phyloP scores from a whole-genome alignment of 2,888 invertebrate genomes.

The Pyrocoelia pectoralis region DNA sequence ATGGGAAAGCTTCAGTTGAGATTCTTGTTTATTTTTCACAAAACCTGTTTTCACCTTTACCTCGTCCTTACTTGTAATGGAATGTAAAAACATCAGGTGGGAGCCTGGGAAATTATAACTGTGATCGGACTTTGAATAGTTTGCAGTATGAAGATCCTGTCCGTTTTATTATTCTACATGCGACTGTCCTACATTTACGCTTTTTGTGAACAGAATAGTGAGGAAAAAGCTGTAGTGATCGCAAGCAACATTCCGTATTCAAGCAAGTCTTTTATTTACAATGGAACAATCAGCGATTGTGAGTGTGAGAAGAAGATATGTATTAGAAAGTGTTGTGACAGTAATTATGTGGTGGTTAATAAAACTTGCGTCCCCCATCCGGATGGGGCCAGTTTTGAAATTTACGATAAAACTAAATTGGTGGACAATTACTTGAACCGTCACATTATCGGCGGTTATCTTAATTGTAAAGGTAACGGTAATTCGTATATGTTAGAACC shows the following conservation, averaged over 20 bases:
- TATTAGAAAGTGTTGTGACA: slow-evolving; percentile 1
- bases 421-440: background rate
- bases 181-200: background rate
- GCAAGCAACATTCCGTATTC: background rate
- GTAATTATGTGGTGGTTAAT: background rate
- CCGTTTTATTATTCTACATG: background rate
- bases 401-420: background rate
- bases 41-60: no score
- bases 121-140: background rate
- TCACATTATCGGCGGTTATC: background rate
- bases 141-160: background rate
- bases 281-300: background rate
- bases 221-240: background rate
- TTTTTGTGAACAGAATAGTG: background rate
- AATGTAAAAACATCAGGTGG: no score
- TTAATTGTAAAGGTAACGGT: background rate
- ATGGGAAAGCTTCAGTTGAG: no score
- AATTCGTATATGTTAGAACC: slow-evolving; percentile 2
- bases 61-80: no score
- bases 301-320: background rate
- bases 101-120: no score
- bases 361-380: background rate
- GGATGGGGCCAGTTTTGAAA: background rate
- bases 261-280: background rate
- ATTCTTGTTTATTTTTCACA: no score